Percentiles rank a stretch among this genome's conserved stretches.
These are phyloP conservation scores for Scaptomyza flava DNA, from an alignment of 2,888 invertebrate species.

Conservation along the genomic window DNA sequence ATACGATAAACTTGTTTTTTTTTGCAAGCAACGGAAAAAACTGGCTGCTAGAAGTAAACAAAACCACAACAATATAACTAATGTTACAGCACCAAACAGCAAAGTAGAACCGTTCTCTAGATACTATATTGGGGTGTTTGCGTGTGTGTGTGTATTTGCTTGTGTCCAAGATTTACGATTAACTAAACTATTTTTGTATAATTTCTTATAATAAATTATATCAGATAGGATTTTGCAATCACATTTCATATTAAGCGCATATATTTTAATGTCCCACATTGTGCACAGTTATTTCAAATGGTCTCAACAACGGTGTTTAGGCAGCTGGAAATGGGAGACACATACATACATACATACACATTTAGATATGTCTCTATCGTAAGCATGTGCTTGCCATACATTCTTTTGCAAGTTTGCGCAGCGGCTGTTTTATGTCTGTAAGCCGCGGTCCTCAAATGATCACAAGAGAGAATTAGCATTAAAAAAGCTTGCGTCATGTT, in stretches of 20 bases:
- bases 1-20: constrained; percentile 64
- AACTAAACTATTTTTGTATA: not conserved
- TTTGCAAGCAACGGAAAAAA: constrained; percentile 63
- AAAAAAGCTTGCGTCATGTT: constrained; percentile 10
- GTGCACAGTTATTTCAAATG: constrained; percentile 54
- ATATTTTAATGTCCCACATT: constrained; percentile 13
- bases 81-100: constrained; percentile 26
- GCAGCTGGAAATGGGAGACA: constrained; percentile 57
- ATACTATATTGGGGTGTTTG: not conserved
- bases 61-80: constrained; percentile 1
- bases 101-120: constrained; percentile 28
- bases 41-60: constrained; percentile 39
- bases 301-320: constrained; percentile 64
- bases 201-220: not conserved
- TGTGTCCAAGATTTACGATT: not conserved
- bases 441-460: constrained; percentile 19
- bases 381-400: constrained; percentile 10
- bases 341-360: not conserved
- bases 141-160: not conserved
- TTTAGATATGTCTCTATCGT: not conserved
- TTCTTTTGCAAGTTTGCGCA: constrained; percentile 24
- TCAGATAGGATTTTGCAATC: not conserved
- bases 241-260: not conserved
- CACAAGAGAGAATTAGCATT: constrained; percentile 33
- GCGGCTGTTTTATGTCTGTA: constrained; percentile 4